phyloP scores from a whole-genome alignment of 2,888 invertebrate genomes.

The Emmelina monodactyla region DNA sequence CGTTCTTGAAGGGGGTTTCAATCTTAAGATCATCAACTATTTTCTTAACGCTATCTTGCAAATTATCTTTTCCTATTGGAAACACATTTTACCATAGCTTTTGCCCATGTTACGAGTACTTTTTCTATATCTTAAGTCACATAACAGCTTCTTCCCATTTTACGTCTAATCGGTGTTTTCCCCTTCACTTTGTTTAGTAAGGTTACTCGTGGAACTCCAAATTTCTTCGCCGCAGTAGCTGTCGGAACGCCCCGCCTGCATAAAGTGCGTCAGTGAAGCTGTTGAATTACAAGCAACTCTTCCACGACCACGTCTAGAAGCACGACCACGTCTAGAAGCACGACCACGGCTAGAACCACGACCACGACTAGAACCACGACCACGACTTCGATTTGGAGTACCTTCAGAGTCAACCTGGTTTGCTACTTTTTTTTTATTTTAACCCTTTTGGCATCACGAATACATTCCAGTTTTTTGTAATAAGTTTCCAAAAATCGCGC shows the following conservation, averaged over 20 bases:
- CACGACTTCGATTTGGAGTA: conserved; percentile 8
- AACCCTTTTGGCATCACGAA: not conserved
- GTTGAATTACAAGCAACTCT: conserved; percentile 6
- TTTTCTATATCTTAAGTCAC: conserved; percentile 9
- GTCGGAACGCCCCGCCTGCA: conserved; percentile 6
- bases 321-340: too few relatives aligned
- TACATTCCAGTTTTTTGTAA: not conserved
- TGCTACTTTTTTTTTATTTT: conserved; percentile 1
- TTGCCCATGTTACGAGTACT: conserved; percentile 11
- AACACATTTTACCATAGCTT: conserved; percentile 16
- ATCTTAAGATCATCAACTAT: conserved; percentile 8
- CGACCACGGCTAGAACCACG: too few relatives aligned
- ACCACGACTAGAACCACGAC: conserved; percentile 9
- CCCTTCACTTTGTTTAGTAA: conserved; percentile 9
- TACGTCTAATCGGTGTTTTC: conserved; percentile 7
- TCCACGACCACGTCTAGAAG: too few relatives aligned
- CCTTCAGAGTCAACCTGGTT: conserved; percentile 3
- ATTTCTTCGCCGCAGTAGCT: conserved; percentile 8
- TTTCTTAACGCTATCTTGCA: conserved; percentile 13
- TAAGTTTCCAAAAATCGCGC: not conserved
- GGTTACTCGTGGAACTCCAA: conserved; percentile 7
- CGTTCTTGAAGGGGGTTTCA: conserved; percentile 12
- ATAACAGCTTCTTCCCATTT: conserved; percentile 8
- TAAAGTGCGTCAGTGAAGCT: conserved; percentile 9
- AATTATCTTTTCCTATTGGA: conserved; percentile 14